Evolutionary conservation across 2,113 vertebrate genomes (phyloP), one percentile per base, ranked within the genome.

Genomic region (Lasiurus borealis): DNA sequence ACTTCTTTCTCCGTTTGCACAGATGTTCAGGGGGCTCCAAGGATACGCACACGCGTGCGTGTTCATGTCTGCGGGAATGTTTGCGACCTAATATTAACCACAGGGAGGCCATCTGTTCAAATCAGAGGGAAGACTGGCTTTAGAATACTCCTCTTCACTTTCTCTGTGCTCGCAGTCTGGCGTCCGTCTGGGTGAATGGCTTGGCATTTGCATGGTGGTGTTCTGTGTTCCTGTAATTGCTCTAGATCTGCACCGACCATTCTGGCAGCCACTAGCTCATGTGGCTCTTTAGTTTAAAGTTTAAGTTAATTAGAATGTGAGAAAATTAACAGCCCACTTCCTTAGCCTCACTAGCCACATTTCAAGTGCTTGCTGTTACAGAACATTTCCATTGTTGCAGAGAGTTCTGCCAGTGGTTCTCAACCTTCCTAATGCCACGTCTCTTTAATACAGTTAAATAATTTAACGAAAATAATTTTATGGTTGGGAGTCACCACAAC

Each of bases 231-330:
- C 18, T 14, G 68, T 46, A 36, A 21, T 59, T 83, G 16, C 14
- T 48, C 13, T 52, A 82, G 52, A 48, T 88, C 48, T 57, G 15
- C 11, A n/a, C 40, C 34, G 6, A 82, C 16, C 29, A 25, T 7
- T 78, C 11, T 83, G 71, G 64, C 21, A 89, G 48, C 84, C 16
- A 27, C 94, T 21, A 18, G n/a, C 40, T 31, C 34, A 11, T 14
- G 50, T 23, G 44, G 25, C 80, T 89, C 25, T 85, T 86, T 95
- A 48, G 57, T 76, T 76, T 83, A 89, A 66, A 84, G 44, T 77
- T 59, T 34, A 82, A 64, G 48, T 90, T 62, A 85, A 85, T 83
- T 57, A 89, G 27, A 72, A 62, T 52, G 34, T 69, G 44, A 50
- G 85, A 18, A 50, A 50, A 16, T 73, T 6, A 84, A 31, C 44